These are phyloP conservation scores for Caenorhabditis sp. DNA, from an alignment of 2,888 invertebrate genomes.

Conservation along the genomic window DNA sequence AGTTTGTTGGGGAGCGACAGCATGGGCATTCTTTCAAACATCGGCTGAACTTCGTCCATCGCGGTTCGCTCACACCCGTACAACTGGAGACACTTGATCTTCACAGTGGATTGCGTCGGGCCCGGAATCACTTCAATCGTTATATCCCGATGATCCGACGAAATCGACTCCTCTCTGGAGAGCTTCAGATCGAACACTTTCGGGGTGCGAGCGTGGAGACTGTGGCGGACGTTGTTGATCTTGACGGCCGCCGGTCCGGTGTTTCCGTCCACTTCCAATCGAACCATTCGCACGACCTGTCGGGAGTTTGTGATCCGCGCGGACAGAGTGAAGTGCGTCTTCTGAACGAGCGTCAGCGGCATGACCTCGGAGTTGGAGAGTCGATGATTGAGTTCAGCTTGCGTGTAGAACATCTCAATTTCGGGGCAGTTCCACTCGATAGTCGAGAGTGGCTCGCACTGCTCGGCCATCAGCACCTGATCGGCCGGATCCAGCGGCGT, in stretches of 20 bases:
- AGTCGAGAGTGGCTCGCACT: conserved; percentile 36
- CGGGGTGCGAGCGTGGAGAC: neutral
- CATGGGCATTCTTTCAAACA: conserved; percentile 28
- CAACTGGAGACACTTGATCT: conserved; percentile 21
- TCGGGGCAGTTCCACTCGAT: conserved; percentile 53
- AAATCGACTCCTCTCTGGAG: conserved; percentile 38
- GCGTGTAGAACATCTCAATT: conserved; percentile 56
- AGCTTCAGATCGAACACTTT: conserved; percentile 55
- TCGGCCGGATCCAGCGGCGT: conserved; percentile 22
- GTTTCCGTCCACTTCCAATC: conserved; percentile 57
- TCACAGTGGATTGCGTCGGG: neutral
- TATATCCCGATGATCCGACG: conserved; percentile 22
- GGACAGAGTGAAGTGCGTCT: conserved; percentile 32
- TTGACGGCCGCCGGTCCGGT: conserved; percentile 34
- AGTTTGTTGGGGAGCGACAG: conserved; percentile 21
- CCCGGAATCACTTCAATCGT: conserved; percentile 24
- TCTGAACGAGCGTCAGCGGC: conserved; percentile 27
- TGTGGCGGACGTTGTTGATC: conserved; percentile 7
- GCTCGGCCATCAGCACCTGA: conserved; percentile 56
- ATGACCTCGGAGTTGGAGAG: neutral
- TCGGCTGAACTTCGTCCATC: conserved; percentile 53
- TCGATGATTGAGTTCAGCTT: conserved; percentile 50
- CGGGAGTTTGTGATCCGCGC: conserved; percentile 49
- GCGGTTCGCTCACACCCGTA: conserved; percentile 35
- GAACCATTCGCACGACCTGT: conserved; percentile 52